A percentile compares a stretch with the other conserved stretches of the same genome.
Conservation (phyloP, 2,888 invertebrate species). For the Sinodicranocentrus sp. region DNA sequence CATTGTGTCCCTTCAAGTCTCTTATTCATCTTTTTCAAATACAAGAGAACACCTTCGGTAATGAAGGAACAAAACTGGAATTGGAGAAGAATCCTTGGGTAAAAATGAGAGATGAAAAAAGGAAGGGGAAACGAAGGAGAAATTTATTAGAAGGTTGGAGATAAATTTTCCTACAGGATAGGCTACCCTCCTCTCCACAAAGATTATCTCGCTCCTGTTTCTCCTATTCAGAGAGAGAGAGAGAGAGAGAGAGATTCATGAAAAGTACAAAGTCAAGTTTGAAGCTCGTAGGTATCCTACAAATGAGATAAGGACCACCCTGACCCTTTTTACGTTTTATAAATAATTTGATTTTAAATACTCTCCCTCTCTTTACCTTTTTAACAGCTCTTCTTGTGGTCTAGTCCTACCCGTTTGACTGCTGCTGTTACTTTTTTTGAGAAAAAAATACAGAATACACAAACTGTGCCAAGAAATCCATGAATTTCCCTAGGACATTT, state of each 20-base stretch:
- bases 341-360: slow-evolving; percentile 70
- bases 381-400: slow-evolving; percentile 41
- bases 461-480: neutral
- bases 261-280: neutral
- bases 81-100: slow-evolving; percentile 9
- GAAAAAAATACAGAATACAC: slow-evolving; percentile 19
- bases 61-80: slow-evolving; percentile 29
- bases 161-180: slow-evolving; percentile 47
- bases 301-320: slow-evolving; percentile 70
- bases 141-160: slow-evolving; percentile 43
- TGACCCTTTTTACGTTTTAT: slow-evolving; percentile 68
- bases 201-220: slow-evolving; percentile 44
- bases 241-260: neutral
- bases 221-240: slow-evolving; percentile 1
- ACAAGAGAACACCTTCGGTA: slow-evolving; percentile 31
- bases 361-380: slow-evolving; percentile 47
- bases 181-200: neutral
- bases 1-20: slow-evolving; percentile 17
- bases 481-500: slow-evolving; percentile 3
- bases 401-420: slow-evolving; percentile 38
- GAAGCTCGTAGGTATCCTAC: slow-evolving; percentile 50
- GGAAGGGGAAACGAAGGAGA: slow-evolving; percentile 37
- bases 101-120: slow-evolving; percentile 24
- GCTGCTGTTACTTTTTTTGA: slow-evolving; percentile 41
- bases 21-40: neutral